These are phyloP conservation scores for Phorcus lineatus DNA, from an alignment of 2,888 invertebrate species.

Conservation along the genomic window DNA sequence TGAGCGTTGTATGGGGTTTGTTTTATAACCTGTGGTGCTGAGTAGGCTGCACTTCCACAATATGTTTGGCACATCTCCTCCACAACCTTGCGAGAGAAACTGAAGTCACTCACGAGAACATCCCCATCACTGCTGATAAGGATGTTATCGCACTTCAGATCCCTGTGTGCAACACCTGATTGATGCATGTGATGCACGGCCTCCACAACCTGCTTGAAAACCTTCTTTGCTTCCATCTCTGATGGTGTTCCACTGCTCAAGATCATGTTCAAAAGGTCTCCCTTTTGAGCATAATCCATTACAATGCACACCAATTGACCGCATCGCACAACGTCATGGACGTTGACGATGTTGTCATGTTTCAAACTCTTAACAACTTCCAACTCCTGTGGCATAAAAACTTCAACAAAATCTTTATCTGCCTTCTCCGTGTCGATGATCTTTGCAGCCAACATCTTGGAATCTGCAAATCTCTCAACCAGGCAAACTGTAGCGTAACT, in stretches of 20 bases:
- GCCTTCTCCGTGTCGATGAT: slow-evolving; percentile 85
- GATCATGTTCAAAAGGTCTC: slow-evolving; percentile 85
- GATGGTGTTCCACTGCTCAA: slow-evolving; percentile 57
- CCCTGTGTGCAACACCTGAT: slow-evolving; percentile 86
- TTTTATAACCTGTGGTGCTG: slow-evolving; percentile 88
- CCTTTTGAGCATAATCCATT: slow-evolving; percentile 87
- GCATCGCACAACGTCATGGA: slow-evolving; percentile 86
- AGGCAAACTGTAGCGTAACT: slow-evolving; percentile 88
- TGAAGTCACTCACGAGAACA: slow-evolving; percentile 87
- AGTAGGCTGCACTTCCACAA: slow-evolving; percentile 90
- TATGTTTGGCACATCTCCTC: slow-evolving; percentile 86
- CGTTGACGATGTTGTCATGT: slow-evolving; percentile 86
- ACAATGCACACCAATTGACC: slow-evolving; percentile 85
- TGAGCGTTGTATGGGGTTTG: slow-evolving; percentile 78
- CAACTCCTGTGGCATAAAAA: slow-evolving; percentile 88
- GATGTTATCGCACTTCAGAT: slow-evolving; percentile 88
- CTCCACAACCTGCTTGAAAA: slow-evolving; percentile 83
- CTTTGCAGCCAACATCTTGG: slow-evolving; percentile 80
- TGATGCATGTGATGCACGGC: slow-evolving; percentile 86
- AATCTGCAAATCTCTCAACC: slow-evolving; percentile 73
- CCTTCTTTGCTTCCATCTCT: slow-evolving; percentile 55
- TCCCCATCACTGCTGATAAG: slow-evolving; percentile 64
- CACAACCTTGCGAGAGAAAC: slow-evolving; percentile 84
- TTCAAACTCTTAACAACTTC: slow-evolving; percentile 84
- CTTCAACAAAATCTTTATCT: slow-evolving; percentile 84